Evolutionary conservation across 1,140 invertebrate genomes (phyloP), one percentile per base, ranked within the genome.

Genomic region (Aphaenogaster rudis): DNA sequence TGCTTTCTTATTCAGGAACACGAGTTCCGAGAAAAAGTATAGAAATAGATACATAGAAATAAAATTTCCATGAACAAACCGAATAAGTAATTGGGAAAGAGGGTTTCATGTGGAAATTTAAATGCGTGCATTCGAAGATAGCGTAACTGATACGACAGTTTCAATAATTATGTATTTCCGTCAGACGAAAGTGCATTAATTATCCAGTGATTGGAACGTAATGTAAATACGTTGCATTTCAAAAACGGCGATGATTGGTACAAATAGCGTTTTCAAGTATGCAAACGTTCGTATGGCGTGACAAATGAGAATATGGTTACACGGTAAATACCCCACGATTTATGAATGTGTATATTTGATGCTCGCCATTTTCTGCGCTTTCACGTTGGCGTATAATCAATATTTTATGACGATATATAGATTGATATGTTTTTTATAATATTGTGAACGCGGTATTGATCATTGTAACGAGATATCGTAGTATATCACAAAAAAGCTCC

Each of bases 221-320:
- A 50, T 84, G 80, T 84, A 84, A 84, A 84, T 84, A 84, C 45
- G 33, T 45, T 74, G 33, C 80, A 61, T 74, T 76, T 74, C 69
- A 84, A 76, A 84, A 84, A 84, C 69, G 28, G 7, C 80, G 69
- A 61, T 84, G 80, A 84, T 84, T 84, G 80, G 63, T 80, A 80
- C 63, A 67, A 80, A 80, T 80, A 50, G 28, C 80, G 54, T 84
- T 84, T 84, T 84, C 69, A 84, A 84, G 54, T 61, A 61, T 84
- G 69, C 54, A 84, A 84, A 76, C 39, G 33, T 33, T n/a, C 50
- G 48, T 72, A 59, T 33, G 28, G 52, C 54, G 80, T 74, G 80
- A 84, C 80, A 76, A 84, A 84, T 84, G 80, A 84, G 80, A 76
- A 84, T 74, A 84, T 84, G 54, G 80, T 84, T 76, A 76, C 45